Conservation (phyloP, 1,140 invertebrate species). For the Drosophila bifasciata region DNA sequence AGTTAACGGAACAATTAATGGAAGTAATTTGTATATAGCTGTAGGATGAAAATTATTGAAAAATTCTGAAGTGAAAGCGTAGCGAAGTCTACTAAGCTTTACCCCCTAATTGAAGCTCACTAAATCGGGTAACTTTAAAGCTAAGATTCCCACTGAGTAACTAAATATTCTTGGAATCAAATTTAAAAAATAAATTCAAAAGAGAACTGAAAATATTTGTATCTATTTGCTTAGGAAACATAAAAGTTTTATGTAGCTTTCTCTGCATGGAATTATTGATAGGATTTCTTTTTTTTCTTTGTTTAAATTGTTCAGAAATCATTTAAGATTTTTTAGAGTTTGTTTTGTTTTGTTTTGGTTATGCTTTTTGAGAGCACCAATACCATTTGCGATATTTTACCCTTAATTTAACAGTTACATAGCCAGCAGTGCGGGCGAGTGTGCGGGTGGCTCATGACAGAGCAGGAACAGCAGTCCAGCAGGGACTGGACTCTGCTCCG, state of each 20-base stretch:
- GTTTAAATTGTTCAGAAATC: conserved; percentile 25
- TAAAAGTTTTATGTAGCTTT: too few species aligned
- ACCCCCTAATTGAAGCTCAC: too few species aligned
- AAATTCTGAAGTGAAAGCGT: not conserved
- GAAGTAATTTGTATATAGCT: conserved; percentile 31
- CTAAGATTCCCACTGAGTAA: too few species aligned
- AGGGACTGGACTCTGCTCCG: conserved; percentile 4
- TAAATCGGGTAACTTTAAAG: too few species aligned
- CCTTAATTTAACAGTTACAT: conserved; percentile 82
- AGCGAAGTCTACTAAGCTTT: not conserved
- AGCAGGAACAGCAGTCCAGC: conserved; percentile 15
- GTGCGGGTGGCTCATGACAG: conserved; percentile 35
- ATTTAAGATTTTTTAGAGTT: conserved; percentile 35
- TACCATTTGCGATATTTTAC: conserved; percentile 84
- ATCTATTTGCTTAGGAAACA: too few species aligned
- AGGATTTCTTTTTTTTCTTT: conserved; percentile 1
- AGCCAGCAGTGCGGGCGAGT: conserved; percentile 58
- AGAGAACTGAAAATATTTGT: too few species aligned
- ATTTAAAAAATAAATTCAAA: too few species aligned
- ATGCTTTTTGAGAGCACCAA: conserved; percentile 61
- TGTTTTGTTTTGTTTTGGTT: conserved; percentile 43
- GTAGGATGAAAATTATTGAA: not conserved
- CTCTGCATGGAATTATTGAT: too few species aligned
- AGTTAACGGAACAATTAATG: conserved; percentile 66
- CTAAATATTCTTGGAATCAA: too few species aligned